Evolutionary conservation across 2,113 vertebrate species (phyloP).

Genomic region (Trichomycterus rosablanca): DNA sequence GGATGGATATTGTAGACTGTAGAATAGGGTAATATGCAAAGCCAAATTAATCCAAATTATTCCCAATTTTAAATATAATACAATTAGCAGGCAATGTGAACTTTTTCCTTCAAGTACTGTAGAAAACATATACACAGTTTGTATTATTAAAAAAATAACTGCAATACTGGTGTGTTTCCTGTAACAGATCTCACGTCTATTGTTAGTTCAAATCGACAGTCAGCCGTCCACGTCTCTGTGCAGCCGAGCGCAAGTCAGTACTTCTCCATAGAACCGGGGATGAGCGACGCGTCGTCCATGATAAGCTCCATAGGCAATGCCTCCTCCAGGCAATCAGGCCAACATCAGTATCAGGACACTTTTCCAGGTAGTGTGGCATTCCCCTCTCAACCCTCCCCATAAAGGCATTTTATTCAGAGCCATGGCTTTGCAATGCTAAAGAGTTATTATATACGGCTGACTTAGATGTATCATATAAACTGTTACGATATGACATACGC

Average conservation of each 20-base stretch:
- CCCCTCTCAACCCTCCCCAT: slow-evolving; percentile 3
- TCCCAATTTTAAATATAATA: too few species aligned
- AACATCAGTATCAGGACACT: slow-evolving; percentile 98
- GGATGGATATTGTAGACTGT: too few species aligned
- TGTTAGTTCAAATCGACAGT: slow-evolving; percentile 83
- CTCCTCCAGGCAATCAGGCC: slow-evolving; percentile 84
- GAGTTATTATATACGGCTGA: too few species aligned
- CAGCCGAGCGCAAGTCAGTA: slow-evolving; percentile 86
- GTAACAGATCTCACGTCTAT: slow-evolving; percentile 93
- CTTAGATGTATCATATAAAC: too few species aligned
- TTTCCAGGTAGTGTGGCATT: slow-evolving; percentile 85
- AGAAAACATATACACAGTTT: too few species aligned
- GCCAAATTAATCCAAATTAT: too few species aligned
- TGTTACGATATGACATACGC: too few species aligned
- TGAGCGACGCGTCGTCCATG: slow-evolving; percentile 86
- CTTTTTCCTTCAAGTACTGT: too few species aligned
- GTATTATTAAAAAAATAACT: slow-evolving; percentile 40
- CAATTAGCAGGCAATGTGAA: too few species aligned
- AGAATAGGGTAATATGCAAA: too few species aligned
- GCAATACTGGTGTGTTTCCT: slow-evolving; percentile 53
- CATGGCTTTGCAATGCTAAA: neutral
- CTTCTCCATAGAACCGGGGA: slow-evolving; percentile 91
- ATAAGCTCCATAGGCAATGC: slow-evolving; percentile 86
- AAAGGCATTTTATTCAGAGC: neutral
- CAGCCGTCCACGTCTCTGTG: slow-evolving; percentile 83